Evolutionary conservation across 1,140 invertebrate genomes (phyloP).

Genomic region (Leptonema lineaticorne): DNA sequence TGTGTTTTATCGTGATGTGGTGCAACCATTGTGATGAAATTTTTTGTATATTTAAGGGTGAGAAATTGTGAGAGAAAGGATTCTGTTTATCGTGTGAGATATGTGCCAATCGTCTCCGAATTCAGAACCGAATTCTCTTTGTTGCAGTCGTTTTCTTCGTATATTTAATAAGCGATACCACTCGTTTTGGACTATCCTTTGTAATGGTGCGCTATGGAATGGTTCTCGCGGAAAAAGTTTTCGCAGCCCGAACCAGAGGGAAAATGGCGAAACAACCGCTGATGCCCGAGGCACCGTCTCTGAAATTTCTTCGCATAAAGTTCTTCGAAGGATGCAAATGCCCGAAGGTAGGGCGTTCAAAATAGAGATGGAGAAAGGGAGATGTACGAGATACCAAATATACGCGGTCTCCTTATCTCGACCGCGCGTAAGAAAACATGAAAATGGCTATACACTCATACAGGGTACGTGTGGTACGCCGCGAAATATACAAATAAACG

Average conservation of each 20-base stretch:
- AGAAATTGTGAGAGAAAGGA: too few species aligned
- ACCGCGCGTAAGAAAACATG: constrained; percentile 31
- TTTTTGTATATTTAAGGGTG: constrained; percentile 16
- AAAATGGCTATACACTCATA: constrained; percentile 10
- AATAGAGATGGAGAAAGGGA: too few species aligned
- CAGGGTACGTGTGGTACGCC: not conserved
- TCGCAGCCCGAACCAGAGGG: constrained; percentile 9
- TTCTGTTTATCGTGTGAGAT: constrained; percentile 3
- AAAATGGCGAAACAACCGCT: constrained; percentile 21
- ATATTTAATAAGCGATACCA: constrained; percentile 23
- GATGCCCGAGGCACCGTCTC: constrained; percentile 20
- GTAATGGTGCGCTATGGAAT: constrained; percentile 31
- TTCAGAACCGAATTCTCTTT: not conserved
- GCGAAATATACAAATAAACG: constrained; percentile 12
- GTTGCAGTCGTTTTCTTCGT: not conserved
- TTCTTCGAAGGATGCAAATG: constrained; percentile 31
- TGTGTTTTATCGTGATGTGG: not conserved
- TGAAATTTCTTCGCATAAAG: constrained; percentile 35
- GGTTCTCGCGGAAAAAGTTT: constrained; percentile 27
- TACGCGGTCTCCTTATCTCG: constrained; percentile 30
- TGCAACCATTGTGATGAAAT: not conserved
- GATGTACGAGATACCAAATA: constrained; percentile 28
- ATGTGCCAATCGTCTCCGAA: constrained; percentile 5
- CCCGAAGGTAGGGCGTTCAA: too few species aligned
- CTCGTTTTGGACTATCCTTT: not conserved